Base-by-base conservation (phyloP, 2,113 vertebrate genomes). In the Setophaga petechia region DNA sequence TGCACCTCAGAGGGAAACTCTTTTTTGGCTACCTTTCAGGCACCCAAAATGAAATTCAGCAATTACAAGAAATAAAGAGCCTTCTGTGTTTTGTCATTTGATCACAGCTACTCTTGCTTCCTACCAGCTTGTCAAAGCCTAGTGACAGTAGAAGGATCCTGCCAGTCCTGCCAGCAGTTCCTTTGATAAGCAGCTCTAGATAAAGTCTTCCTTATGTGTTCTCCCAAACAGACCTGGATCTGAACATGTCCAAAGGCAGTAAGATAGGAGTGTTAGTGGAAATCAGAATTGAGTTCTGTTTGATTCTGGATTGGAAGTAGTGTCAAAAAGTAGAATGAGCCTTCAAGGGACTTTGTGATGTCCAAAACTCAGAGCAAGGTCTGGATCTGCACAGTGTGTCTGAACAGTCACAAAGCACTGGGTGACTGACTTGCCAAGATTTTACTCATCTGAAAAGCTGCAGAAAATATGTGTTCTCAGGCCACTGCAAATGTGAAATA, bases 41-140 rank as follows among this genome's bases (percentile, higher is more conserved):
- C 22, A 28, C 44, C 1, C 52, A 31, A 25, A 47, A 47, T n/a
- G 47, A 84, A 82, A 94, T 65, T 21, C 44, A 72, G 33, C 20
- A 16, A 41, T 84, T 77, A 44, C 31, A 72, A 86, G 24, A 24
- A 79, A 52, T 49, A 79, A 69, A 31, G 46, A 88, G 2, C 31
- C 31, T 78, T 87, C 57, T 85, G 55, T 93, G 57, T 93, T 93
- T 74, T 89, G 69, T 72, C 81, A 75, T 82, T 89, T 80, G 51
- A 62, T 92, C 88, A 74, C 68, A 88, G 72, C 51, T 88, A 63
- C 0, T 0, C 57, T 94, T 86, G n/a, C 57, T 88, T 93, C 47
- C 86, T 93, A 63, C 72, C 72, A 81, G 33, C 55, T 89, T 81
- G 73, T 94, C 89, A 90, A 87, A 92, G 75, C 75, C 81, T 80